Percentiles rank a stretch among this genome's conserved stretches.
These are phyloP conservation scores for Cebus imitator DNA, from an alignment of 2,113 vertebrate species.

Conservation along the genomic window DNA sequence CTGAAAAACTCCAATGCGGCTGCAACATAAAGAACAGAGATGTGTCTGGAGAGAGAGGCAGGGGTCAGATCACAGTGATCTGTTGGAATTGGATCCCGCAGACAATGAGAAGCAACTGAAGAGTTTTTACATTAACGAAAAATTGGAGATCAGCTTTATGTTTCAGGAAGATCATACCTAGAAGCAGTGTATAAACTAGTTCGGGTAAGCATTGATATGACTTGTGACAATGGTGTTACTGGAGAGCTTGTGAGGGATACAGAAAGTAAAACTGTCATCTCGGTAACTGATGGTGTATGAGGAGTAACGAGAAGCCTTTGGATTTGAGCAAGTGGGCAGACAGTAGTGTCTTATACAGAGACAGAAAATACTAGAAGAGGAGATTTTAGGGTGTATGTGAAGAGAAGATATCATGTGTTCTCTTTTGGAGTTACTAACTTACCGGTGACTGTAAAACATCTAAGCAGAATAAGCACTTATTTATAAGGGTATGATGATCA, in stretches of 20 bases:
- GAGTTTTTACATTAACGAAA: background rate
- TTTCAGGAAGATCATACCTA: background rate
- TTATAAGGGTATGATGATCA: background rate
- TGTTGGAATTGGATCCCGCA: background rate
- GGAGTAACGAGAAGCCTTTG: background rate
- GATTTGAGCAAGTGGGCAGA: background rate
- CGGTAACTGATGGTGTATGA: background rate
- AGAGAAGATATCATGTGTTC: background rate
- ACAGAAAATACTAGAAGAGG: background rate
- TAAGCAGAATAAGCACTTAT: background rate
- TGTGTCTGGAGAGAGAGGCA: background rate
- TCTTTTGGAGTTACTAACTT: background rate
- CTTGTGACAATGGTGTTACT: rapidly evolving
- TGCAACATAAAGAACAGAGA: rapidly evolving
- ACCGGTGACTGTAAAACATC: background rate
- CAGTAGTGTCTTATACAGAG: background rate
- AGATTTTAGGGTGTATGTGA: background rate
- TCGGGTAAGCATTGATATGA: rapidly evolving
- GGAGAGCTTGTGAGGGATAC: background rate
- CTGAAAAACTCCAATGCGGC: background rate
- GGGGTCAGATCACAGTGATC: too few species aligned
- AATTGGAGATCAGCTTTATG: background rate
- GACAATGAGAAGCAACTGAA: background rate
- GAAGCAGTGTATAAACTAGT: rapidly evolving
- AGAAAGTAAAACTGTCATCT: background rate